These are phyloP conservation scores for Rhyzopertha dominica DNA, from an alignment of 1,140 invertebrate species.

Conservation along the genomic window DNA sequence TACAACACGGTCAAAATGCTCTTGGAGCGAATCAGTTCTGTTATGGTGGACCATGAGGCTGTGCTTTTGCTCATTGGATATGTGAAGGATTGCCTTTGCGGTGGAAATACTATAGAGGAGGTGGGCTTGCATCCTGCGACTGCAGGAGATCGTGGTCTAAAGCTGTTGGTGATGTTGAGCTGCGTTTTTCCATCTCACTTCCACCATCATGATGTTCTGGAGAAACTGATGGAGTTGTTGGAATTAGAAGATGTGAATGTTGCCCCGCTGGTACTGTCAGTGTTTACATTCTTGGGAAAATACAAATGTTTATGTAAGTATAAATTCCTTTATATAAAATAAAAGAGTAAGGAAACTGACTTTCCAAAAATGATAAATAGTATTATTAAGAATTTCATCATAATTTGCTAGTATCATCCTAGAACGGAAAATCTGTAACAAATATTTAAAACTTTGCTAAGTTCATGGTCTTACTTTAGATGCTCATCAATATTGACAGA, in stretches of 20 bases:
- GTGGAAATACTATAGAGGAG: conserved; percentile 65
- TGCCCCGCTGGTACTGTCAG: conserved; percentile 73
- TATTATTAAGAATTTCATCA: too few relatives aligned
- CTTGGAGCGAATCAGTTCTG: conserved; percentile 87
- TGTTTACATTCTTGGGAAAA: conserved; percentile 84
- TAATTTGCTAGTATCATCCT: too few relatives aligned
- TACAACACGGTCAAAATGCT: conserved; percentile 92
- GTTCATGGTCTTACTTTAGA: too few relatives aligned
- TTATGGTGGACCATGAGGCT: conserved; percentile 90
- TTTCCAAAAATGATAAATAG: too few relatives aligned
- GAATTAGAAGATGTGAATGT: conserved; percentile 76
- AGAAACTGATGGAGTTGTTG: conserved; percentile 72
- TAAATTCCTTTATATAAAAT: too few relatives aligned
- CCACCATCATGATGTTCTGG: conserved; percentile 77
- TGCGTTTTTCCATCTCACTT: conserved; percentile 92
- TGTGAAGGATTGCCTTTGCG: conserved; percentile 64
- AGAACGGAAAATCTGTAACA: too few relatives aligned
- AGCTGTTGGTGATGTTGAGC: conserved; percentile 76
- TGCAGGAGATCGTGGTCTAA: conserved; percentile 76
- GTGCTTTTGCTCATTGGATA: conserved; percentile 67
- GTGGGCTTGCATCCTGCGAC: conserved; percentile 72
- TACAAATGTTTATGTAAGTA: conserved; percentile 70
- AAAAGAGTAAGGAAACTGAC: too few relatives aligned
- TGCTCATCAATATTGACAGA: too few relatives aligned
- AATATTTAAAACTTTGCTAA: too few relatives aligned